Conservation (phyloP, 2,888 invertebrate species). For the Taphrorychus bicolor region DNA sequence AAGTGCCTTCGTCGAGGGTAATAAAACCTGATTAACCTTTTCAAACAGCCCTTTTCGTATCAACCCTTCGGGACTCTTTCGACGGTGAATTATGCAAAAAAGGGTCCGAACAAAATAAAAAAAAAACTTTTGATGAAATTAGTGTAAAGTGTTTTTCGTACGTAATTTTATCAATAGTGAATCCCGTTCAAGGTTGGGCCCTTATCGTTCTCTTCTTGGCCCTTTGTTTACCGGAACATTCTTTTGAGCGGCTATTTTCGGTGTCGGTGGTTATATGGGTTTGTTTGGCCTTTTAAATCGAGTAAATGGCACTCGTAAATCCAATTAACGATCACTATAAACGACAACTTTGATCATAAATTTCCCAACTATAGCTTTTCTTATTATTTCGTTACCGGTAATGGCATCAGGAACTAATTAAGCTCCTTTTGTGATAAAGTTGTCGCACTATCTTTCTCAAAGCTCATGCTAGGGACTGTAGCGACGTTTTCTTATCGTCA, state of each 20-base stretch:
- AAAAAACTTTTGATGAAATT: neutral
- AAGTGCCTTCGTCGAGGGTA: neutral
- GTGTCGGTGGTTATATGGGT: too few relatives aligned
- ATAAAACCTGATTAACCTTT: neutral
- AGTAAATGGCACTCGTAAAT: neutral
- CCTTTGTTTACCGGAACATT: too few relatives aligned
- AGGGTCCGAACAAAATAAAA: neutral
- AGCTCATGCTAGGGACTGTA: too few relatives aligned
- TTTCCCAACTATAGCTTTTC: too few relatives aligned
- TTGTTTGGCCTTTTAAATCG: neutral
- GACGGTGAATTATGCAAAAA: neutral
- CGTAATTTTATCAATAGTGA: neutral
- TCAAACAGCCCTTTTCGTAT: neutral
- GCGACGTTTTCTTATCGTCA: neutral
- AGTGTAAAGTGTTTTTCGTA: neutral
- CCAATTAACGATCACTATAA: neutral
- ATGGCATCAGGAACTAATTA: neutral
- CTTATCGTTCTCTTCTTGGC: neutral
- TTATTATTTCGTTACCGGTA: neutral
- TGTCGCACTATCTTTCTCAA: too few relatives aligned
- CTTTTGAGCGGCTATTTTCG: too few relatives aligned
- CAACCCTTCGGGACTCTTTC: neutral
- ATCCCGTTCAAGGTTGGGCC: neutral
- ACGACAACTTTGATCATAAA: too few relatives aligned
- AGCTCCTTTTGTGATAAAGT: neutral